Evolutionary conservation across 2,888 invertebrate genomes (phyloP).

Genomic region (Amaurobius ferox): DNA sequence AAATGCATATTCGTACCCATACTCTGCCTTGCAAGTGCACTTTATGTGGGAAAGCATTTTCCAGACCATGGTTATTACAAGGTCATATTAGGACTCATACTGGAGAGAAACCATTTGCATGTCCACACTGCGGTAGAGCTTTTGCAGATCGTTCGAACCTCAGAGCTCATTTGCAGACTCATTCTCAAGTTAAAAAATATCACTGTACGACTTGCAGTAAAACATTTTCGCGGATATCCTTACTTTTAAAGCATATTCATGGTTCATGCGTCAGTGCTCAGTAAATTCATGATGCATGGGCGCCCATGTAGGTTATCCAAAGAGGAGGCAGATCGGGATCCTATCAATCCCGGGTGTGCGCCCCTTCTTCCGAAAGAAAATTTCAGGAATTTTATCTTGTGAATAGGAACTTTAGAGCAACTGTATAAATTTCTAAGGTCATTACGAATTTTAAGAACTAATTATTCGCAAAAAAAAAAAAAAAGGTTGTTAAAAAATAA

Average conservation of each 20-base stretch:
- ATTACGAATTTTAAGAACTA: too few species aligned
- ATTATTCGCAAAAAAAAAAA: too few species aligned
- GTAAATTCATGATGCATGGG: too few species aligned
- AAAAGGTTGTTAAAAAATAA: too few species aligned
- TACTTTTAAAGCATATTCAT: constrained; percentile 94
- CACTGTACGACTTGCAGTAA: constrained; percentile 94
- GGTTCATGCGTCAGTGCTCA: constrained; percentile 83
- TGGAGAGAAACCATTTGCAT: constrained; percentile 97
- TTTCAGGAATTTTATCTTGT: too few species aligned
- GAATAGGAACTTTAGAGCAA: too few species aligned
- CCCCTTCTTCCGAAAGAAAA: too few species aligned
- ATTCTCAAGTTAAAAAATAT: constrained; percentile 98
- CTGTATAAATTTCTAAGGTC: too few species aligned
- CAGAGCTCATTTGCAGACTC: constrained; percentile 96
- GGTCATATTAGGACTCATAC: constrained; percentile 98
- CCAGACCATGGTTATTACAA: constrained; percentile 96
- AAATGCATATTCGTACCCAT: constrained; percentile 99
- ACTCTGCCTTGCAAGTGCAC: constrained; percentile 98
- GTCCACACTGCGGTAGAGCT: constrained; percentile 94
- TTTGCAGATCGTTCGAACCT: constrained; percentile 98
- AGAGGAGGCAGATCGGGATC: too few species aligned
- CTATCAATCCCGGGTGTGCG: too few species aligned
- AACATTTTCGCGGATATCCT: constrained; percentile 97
- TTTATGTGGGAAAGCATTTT: constrained; percentile 97
- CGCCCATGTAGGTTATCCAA: too few species aligned